A percentile compares a stretch with the other conserved stretches of the same genome.
These are phyloP conservation scores for Chloropsis cyanopogon DNA, from an alignment of 2,113 vertebrate species.

Conservation along the genomic window DNA sequence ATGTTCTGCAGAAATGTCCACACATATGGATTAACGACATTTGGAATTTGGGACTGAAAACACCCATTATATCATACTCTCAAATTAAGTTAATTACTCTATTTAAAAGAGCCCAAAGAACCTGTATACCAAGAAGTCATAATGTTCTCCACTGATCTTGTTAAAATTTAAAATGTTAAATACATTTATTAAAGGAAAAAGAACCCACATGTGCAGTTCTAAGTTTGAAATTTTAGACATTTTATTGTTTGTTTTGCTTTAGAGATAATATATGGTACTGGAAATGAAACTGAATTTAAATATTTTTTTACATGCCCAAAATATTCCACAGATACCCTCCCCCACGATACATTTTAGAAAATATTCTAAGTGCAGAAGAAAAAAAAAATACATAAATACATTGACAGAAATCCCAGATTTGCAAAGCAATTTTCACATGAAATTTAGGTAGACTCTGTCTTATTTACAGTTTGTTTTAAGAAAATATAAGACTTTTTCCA, in stretches of 20 bases:
- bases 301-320: neutral
- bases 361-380: neutral
- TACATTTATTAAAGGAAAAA: neutral
- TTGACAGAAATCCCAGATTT: neutral
- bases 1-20: neutral
- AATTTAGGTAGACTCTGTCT: neutral
- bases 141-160: neutral
- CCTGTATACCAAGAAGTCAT: neutral
- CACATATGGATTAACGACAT: neutral
- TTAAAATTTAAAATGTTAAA: neutral
- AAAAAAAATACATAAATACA: neutral
- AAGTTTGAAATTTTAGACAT: neutral
- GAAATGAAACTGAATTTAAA: neutral
- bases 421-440: neutral
- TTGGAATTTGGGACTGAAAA: neutral
- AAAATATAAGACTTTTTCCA: neutral
- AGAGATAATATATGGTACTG: neutral
- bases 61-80: neutral
- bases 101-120: neutral
- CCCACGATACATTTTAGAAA: neutral
- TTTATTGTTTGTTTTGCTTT: neutral
- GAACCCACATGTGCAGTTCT: neutral
- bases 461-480: slow-evolving; percentile 3
- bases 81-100: neutral
- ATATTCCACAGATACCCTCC: accelerated